These are phyloP conservation scores for Horisme vitalbata DNA, from an alignment of 2,888 invertebrate genomes.

Conservation along the genomic window DNA sequence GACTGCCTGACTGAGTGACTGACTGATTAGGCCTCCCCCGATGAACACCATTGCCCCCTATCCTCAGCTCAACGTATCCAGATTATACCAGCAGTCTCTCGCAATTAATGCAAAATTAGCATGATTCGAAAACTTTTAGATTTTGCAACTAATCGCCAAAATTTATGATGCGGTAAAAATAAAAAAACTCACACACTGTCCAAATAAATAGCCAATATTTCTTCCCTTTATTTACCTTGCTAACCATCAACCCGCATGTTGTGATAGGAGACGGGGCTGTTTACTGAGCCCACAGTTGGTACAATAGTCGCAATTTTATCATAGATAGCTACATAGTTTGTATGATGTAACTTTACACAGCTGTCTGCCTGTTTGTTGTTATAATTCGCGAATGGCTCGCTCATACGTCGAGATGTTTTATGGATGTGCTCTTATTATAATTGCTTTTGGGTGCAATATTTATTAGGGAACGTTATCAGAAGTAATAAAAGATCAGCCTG, in stretches of 20 bases:
- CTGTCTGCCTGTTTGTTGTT: conserved; percentile 7
- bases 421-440: not conserved
- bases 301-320: not conserved
- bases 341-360: not conserved
- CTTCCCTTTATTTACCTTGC: not conserved
- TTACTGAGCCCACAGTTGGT: not conserved
- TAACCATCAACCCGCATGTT: conserved; percentile 1
- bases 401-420: not conserved
- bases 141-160: too few relatives aligned
- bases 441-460: not conserved
- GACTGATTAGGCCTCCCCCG: too few relatives aligned
- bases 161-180: too few relatives aligned
- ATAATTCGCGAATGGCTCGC: not conserved
- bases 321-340: not conserved
- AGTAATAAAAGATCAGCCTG: too few relatives aligned
- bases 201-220: too few relatives aligned
- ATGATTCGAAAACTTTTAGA: too few relatives aligned
- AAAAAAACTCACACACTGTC: too few relatives aligned
- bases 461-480: not conserved
- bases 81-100: too few relatives aligned
- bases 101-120: too few relatives aligned
- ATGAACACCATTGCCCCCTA: too few relatives aligned
- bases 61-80: too few relatives aligned
- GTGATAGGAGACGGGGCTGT: not conserved
- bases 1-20: too few relatives aligned